Evolutionary conservation across 2,888 invertebrate genomes (phyloP).

Genomic region (Cryptus viduatorius): DNA sequence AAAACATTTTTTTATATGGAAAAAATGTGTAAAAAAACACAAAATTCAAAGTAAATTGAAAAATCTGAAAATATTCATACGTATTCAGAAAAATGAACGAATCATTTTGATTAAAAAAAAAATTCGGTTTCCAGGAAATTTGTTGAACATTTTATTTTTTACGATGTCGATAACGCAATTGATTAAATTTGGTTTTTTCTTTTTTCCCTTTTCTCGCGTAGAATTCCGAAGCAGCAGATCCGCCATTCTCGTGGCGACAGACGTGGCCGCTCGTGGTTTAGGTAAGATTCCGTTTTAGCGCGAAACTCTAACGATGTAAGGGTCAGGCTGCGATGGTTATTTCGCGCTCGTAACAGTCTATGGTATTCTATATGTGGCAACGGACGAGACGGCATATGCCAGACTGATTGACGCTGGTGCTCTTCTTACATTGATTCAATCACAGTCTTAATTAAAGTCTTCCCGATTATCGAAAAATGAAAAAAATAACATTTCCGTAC

Average conservation of each 20-base stretch:
- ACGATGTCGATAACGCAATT: too few species aligned
- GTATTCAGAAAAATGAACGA: too few species aligned
- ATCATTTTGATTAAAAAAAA: too few species aligned
- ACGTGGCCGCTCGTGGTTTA: constrained; percentile 88
- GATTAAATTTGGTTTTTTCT: too few species aligned
- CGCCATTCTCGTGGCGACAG: constrained; percentile 88
- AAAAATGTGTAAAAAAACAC: too few species aligned
- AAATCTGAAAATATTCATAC: too few species aligned
- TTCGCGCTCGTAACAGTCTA: constrained; percentile 78
- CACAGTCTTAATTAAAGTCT: constrained; percentile 31
- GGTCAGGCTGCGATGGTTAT: constrained; percentile 85
- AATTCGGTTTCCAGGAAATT: too few species aligned
- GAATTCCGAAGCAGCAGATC: constrained; percentile 87
- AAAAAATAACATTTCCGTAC: neutral
- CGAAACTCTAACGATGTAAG: constrained; percentile 81
- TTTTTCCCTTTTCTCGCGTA: constrained; percentile 60
- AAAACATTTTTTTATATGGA: too few species aligned
- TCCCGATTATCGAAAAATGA: constrained; percentile 18
- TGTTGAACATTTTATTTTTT: too few species aligned
- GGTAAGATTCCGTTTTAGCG: constrained; percentile 84
- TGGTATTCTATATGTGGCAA: constrained; percentile 82
- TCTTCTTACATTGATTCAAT: constrained; percentile 66
- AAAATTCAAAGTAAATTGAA: too few species aligned
- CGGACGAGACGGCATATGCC: constrained; percentile 84
- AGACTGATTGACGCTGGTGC: constrained; percentile 84